Evolutionary conservation across 1,140 invertebrate genomes (phyloP).

Genomic region (Drosophila paulistorum): DNA sequence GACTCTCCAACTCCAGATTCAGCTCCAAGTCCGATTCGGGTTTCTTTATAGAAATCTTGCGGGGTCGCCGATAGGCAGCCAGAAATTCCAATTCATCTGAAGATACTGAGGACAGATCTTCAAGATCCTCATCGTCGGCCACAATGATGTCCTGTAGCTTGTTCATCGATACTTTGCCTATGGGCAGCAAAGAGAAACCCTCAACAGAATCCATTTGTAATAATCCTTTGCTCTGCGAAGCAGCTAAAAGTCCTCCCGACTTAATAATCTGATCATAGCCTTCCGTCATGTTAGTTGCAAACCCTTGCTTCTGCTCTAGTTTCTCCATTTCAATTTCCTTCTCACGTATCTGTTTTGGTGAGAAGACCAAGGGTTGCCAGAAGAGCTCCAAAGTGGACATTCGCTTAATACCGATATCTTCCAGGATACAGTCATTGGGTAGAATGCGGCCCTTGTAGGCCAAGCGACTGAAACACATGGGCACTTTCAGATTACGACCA

Average conservation of each 20-base stretch:
- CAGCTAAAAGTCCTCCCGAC: neutral
- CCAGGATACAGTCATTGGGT: conserved; percentile 46
- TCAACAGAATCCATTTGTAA: no score
- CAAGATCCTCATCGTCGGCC: conserved; percentile 19
- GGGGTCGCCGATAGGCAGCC: conserved; percentile 32
- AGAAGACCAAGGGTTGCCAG: conserved; percentile 63
- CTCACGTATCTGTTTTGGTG: conserved; percentile 51
- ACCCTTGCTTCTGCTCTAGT: conserved; percentile 39
- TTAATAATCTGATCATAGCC: conserved; percentile 27
- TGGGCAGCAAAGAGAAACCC: neutral
- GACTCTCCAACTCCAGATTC: neutral
- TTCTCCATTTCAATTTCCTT: conserved; percentile 56
- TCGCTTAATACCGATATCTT: conserved; percentile 53
- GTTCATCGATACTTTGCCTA: neutral
- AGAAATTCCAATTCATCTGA: conserved; percentile 55
- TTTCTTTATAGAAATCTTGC: conserved; percentile 13
- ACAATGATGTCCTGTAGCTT: conserved; percentile 12
- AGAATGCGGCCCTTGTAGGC: conserved; percentile 55
- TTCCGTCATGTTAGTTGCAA: conserved; percentile 11
- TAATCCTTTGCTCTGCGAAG: neutral
- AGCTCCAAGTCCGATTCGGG: neutral
- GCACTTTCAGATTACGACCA: conserved; percentile 52
- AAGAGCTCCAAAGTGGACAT: conserved; percentile 62
- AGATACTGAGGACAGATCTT: conserved; percentile 22
- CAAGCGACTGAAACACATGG: conserved; percentile 67